A percentile compares a stretch with the other conserved stretches of the same genome.
Evolutionary conservation across 1,140 invertebrate genomes (phyloP).

Genomic region (Bombus balteatus): DNA sequence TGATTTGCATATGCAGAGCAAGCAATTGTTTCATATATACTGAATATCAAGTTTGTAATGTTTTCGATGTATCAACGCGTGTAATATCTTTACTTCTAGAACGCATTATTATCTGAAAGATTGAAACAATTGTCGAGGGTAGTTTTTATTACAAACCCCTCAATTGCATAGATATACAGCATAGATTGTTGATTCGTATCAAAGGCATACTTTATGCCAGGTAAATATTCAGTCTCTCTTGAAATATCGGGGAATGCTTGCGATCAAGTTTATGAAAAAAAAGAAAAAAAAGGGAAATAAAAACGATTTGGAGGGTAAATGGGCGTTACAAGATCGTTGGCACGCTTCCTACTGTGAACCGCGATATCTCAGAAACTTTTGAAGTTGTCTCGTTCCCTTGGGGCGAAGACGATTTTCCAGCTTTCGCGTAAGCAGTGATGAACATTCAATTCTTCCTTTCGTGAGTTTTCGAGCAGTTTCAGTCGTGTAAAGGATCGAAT

Average conservation of each 20-base stretch:
- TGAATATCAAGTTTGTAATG: no score
- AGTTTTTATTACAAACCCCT: not conserved
- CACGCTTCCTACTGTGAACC: slow-evolving; percentile 51
- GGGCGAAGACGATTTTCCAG: slow-evolving; percentile 58
- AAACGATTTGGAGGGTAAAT: slow-evolving; percentile 35
- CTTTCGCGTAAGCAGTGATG: slow-evolving; percentile 54
- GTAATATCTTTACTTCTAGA: no score
- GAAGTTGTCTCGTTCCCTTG: slow-evolving; percentile 65
- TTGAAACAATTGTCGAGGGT: not conserved
- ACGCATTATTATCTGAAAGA: not conserved
- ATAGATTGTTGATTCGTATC: not conserved
- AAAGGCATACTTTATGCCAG: not conserved
- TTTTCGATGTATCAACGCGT: no score
- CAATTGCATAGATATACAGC: not conserved
- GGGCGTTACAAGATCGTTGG: slow-evolving; percentile 52
- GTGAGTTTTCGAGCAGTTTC: slow-evolving; percentile 33
- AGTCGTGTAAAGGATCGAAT: slow-evolving; percentile 27
- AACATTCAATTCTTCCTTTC: slow-evolving; percentile 7
- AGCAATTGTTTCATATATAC: no score
- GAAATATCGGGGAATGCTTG: not conserved
- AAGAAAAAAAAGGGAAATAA: not conserved
- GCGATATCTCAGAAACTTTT: slow-evolving; percentile 67
- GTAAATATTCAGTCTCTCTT: not conserved
- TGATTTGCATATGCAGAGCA: no score
- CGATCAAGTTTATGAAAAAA: not conserved